Conservation (phyloP, 2,888 invertebrate genomes). For the Ernsta delagoae region DNA sequence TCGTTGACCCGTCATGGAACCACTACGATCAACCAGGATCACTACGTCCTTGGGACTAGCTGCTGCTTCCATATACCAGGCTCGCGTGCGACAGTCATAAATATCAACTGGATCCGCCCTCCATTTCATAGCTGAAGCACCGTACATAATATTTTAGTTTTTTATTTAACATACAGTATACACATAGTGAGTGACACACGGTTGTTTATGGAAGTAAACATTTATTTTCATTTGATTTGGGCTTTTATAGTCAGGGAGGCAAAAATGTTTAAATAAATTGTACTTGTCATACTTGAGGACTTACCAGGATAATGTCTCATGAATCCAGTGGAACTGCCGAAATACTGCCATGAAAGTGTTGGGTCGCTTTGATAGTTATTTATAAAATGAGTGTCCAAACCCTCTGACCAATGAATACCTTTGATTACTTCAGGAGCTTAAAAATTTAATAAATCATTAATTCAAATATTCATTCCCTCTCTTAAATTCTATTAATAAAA, state of each 20-base stretch:
- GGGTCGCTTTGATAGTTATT: slow-evolving; percentile 94
- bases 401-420: slow-evolving; percentile 98
- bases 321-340: slow-evolving; percentile 98
- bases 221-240: too few species aligned
- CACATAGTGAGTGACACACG: too few species aligned
- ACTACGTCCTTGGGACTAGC: slow-evolving; percentile 98
- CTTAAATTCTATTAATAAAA: not conserved
- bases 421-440: slow-evolving; percentile 93
- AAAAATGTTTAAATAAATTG: too few species aligned
- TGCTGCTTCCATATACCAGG: slow-evolving; percentile 99
- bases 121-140: slow-evolving; percentile 89
- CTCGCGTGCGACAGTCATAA: slow-evolving; percentile 97
- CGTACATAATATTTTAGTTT: not conserved
- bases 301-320: slow-evolving; percentile 98
- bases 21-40: slow-evolving; percentile 94
- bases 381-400: slow-evolving; percentile 94
- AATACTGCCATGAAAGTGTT: slow-evolving; percentile 98
- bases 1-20: slow-evolving; percentile 95
- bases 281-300: too few species aligned
- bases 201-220: too few species aligned
- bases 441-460: slow-evolving; percentile 40
- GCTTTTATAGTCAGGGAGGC: too few species aligned
- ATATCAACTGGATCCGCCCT: slow-evolving; percentile 93
- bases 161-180: too few species aligned
- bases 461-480: too few species aligned